Evolutionary conservation across 2,113 vertebrate species (phyloP).

Genomic region (Mustela nigripes): DNA sequence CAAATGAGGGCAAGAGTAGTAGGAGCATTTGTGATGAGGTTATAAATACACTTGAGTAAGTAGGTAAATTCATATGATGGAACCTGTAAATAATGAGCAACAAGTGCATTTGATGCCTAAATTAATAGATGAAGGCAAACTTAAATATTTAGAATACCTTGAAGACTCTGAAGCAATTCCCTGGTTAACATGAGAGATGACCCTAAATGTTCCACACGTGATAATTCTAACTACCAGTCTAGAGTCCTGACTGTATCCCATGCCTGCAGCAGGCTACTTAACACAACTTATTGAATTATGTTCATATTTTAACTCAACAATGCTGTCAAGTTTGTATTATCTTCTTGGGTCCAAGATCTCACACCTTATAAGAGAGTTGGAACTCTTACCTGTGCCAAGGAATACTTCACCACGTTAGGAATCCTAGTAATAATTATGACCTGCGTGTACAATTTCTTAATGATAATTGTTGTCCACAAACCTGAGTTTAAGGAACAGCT

Average conservation of each 20-base stretch:
- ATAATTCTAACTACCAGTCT: background rate
- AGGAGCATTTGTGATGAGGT: background rate
- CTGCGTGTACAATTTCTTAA: background rate
- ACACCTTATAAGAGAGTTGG: background rate
- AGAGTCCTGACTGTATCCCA: background rate
- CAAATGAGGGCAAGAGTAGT: background rate
- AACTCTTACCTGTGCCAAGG: background rate
- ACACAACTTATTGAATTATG: background rate
- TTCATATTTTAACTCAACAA: background rate
- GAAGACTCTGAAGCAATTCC: background rate
- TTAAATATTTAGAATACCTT: background rate
- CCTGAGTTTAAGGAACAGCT: background rate
- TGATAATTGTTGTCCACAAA: background rate
- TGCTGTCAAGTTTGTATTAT: background rate
- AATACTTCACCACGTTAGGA: background rate
- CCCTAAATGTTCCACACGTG: background rate
- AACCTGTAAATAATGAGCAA: background rate
- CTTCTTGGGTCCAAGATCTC: background rate
- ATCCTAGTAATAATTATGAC: background rate
- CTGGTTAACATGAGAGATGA: background rate
- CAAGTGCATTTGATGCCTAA: background rate
- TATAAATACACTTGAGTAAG: background rate
- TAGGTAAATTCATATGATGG: background rate
- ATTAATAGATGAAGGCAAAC: background rate
- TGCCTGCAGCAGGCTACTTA: no score